phyloP scores from a whole-genome alignment of 2,113 vertebrate species.

The Boleophthalmus pectinirostris region DNA sequence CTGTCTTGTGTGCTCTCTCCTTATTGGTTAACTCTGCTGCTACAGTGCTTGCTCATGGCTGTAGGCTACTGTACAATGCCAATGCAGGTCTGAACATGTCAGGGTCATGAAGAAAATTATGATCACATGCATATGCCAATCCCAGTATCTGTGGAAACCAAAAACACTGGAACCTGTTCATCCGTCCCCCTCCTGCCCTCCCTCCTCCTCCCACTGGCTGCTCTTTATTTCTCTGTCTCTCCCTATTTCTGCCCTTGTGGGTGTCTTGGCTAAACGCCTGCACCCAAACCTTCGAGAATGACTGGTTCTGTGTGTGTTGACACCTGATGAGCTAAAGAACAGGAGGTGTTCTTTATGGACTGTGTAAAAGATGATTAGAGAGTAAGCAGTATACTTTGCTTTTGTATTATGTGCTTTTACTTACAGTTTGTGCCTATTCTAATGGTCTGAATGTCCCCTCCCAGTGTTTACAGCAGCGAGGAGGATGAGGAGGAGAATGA shows the following conservation, averaged over 20 bases:
- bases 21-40: slow-evolving; percentile 84
- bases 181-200: slow-evolving; percentile 62
- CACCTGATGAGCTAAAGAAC: slow-evolving; percentile 62
- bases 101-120: slow-evolving; percentile 78
- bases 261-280: slow-evolving; percentile 76
- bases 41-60: slow-evolving; percentile 81
- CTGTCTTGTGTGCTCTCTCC: slow-evolving; percentile 73
- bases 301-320: slow-evolving; percentile 79
- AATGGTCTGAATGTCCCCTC: slow-evolving; percentile 15
- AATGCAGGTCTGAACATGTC: slow-evolving; percentile 92
- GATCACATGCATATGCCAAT: slow-evolving; percentile 85
- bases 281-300: slow-evolving; percentile 88
- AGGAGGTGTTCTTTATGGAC: slow-evolving; percentile 50
- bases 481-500: slow-evolving; percentile 97
- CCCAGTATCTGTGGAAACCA: slow-evolving; percentile 98
- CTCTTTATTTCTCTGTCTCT: slow-evolving; percentile 14
- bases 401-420: slow-evolving; percentile 26
- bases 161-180: slow-evolving; percentile 97
- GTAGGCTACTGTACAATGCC: slow-evolving; percentile 78
- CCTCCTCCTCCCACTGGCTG: slow-evolving; percentile 17
- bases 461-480: slow-evolving; percentile 96
- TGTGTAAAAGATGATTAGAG: slow-evolving; percentile 52
- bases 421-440: slow-evolving; percentile 17
- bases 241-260: slow-evolving; percentile 50
- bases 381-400: slow-evolving; percentile 43